phyloP scores from a whole-genome alignment of 2,888 invertebrate genomes.

The Drosophila aldrichi region DNA sequence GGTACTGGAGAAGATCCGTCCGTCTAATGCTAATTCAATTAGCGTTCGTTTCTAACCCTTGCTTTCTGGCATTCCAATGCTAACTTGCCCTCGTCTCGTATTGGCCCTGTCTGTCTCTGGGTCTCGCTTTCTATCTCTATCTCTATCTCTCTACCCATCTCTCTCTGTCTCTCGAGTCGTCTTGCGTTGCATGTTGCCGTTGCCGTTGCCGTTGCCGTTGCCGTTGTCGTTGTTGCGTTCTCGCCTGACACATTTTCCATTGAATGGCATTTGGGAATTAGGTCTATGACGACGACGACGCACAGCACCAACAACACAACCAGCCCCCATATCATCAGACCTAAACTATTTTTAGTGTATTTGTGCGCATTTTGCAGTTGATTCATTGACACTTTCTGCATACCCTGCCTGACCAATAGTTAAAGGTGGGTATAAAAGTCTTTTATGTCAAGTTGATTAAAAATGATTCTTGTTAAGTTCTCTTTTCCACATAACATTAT shows the following conservation, averaged over 20 bases:
- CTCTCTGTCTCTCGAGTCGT: neutral
- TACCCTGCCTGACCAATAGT: neutral
- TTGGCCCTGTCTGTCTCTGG: conserved; percentile 26
- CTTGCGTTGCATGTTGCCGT: conserved; percentile 1
- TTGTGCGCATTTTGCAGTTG: conserved; percentile 46
- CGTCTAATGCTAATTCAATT: conserved; percentile 53
- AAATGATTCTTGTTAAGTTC: too few relatives aligned
- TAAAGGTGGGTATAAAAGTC: neutral
- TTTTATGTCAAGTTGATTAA: too few relatives aligned
- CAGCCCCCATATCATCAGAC: neutral
- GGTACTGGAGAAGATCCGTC: conserved; percentile 27
- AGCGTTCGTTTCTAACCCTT: conserved; percentile 31
- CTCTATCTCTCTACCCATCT: conserved; percentile 1
- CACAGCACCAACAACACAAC: neutral
- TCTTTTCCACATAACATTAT: too few relatives aligned
- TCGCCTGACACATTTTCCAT: conserved; percentile 60
- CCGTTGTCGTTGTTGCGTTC: conserved; percentile 7
- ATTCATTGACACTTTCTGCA: conserved; percentile 54
- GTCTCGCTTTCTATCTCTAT: neutral
- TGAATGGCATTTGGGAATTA: conserved; percentile 55
- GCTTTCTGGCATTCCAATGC: conserved; percentile 43
- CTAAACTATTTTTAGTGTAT: conserved; percentile 33
- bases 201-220: neutral
- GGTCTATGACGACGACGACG: conserved; percentile 69
- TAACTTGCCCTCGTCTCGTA: conserved; percentile 35